A percentile compares a stretch with the other conserved stretches of the same genome.
Conservation (phyloP, 2,113 vertebrate species). For the Equus przewalskii region DNA sequence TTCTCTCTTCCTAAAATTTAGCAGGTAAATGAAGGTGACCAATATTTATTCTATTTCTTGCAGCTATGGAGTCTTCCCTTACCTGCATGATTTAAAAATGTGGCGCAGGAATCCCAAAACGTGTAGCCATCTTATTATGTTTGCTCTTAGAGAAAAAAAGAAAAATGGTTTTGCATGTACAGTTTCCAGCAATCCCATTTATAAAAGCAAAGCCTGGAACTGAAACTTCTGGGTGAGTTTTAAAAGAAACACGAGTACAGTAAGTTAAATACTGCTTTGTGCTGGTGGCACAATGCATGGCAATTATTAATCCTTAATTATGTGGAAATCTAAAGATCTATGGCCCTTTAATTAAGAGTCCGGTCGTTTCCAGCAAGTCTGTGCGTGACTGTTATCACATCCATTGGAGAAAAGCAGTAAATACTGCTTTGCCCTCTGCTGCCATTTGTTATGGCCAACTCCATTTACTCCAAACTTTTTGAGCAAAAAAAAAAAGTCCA, state of each 20-base stretch:
- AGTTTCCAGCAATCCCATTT: background rate
- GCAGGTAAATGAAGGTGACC: conserved; percentile 39
- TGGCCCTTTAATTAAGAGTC: background rate
- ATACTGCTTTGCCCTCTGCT: background rate
- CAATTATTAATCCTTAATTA: conserved; percentile 4
- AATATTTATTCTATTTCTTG: background rate
- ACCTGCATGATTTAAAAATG: conserved; percentile 44
- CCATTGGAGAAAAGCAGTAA: background rate
- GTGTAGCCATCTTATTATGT: background rate
- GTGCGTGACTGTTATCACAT: background rate
- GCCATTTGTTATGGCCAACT: background rate
- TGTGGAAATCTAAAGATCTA: background rate
- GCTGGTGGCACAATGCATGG: background rate
- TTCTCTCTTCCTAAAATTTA: background rate
- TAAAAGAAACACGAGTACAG: background rate
- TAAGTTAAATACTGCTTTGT: background rate
- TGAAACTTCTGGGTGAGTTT: background rate
- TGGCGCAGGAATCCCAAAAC: background rate
- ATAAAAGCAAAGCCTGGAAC: background rate
- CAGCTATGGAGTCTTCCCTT: conserved; percentile 33
- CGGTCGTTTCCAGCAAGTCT: background rate
- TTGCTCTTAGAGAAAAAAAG: background rate
- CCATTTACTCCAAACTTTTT: background rate
- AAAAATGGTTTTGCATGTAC: background rate
- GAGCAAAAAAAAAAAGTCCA: background rate